phyloP scores from a whole-genome alignment of 2,113 vertebrate species.

The Saguinus midas region DNA sequence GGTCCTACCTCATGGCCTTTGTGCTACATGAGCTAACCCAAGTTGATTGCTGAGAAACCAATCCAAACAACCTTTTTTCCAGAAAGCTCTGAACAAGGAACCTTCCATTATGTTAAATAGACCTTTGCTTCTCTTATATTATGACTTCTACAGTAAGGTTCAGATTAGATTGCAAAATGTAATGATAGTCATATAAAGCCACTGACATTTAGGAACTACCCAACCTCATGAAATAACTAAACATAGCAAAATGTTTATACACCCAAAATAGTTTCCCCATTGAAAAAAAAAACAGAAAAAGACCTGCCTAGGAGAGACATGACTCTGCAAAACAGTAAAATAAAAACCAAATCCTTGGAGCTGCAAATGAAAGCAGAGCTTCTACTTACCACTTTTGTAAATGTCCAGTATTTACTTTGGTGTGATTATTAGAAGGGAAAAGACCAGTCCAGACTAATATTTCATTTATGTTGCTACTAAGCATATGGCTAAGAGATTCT shows the following conservation, averaged over 20 bases:
- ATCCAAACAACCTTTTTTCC: background rate
- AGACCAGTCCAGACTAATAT: background rate
- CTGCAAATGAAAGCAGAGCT: background rate
- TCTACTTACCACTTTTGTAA: background rate
- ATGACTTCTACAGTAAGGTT: background rate
- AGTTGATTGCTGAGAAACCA: background rate
- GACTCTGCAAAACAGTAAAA: background rate
- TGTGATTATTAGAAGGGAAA: background rate
- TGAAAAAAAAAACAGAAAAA: background rate
- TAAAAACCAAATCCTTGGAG: background rate
- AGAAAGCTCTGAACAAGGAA: background rate
- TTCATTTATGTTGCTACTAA: background rate
- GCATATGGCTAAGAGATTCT: background rate
- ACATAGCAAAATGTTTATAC: background rate
- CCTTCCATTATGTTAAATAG: background rate
- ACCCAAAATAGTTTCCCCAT: background rate
- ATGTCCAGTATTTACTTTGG: background rate
- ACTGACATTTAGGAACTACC: background rate
- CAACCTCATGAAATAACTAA: background rate
- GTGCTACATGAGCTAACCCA: background rate
- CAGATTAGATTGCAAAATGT: background rate
- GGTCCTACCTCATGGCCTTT: background rate
- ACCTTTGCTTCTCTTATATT: background rate
- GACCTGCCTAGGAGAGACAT: background rate
- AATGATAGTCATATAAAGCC: background rate